These are phyloP conservation scores for Macrotis lagotis DNA, from an alignment of 2,113 vertebrate species.

Conservation along the genomic window DNA sequence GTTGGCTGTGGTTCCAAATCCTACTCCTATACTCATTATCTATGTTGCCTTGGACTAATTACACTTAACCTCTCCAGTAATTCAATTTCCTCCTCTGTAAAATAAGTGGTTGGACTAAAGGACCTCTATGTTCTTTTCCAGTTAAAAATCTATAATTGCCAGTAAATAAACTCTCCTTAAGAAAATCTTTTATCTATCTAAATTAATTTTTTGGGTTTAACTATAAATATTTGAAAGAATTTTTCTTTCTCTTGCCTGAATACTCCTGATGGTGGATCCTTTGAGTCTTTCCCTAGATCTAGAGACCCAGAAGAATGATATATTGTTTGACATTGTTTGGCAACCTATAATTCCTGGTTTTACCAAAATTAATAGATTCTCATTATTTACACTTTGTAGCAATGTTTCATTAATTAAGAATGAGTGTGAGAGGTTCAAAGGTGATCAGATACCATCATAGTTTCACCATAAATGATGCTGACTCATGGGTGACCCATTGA, in stretches of 20 bases:
- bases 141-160: neutral
- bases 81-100: neutral
- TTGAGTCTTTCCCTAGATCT: neutral
- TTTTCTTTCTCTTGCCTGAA: slow-evolving; percentile 4
- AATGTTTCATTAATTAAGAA: no score
- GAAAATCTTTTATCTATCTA: neutral
- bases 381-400: slow-evolving; percentile 27
- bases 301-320: neutral
- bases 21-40: neutral
- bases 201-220: neutral
- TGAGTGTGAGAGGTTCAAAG: no score
- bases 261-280: neutral
- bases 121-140: neutral
- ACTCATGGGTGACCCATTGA: no score
- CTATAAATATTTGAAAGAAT: neutral
- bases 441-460: no score
- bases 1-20: neutral
- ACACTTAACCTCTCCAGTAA: neutral
- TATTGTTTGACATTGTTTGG: slow-evolving; percentile 10
- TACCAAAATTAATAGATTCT: slow-evolving; percentile 35
- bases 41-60: neutral
- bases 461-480: no score
- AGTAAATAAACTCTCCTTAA: neutral
- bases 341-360: neutral
- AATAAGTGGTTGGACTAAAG: neutral